phyloP scores from a whole-genome alignment of 2,888 invertebrate genomes.

The Epinotia bilunana region DNA sequence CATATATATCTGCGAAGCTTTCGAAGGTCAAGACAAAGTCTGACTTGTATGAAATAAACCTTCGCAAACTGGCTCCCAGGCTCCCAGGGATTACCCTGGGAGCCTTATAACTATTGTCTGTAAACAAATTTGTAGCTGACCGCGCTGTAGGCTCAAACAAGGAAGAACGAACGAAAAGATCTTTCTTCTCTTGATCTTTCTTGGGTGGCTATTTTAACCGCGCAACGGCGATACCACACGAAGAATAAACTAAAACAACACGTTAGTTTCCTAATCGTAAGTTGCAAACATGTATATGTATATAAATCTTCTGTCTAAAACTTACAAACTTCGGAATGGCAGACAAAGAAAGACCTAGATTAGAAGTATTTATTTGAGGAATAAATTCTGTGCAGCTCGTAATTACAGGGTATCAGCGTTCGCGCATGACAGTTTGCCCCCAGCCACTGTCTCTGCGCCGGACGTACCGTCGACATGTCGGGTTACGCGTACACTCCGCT shows the following conservation, averaged over 20 bases:
- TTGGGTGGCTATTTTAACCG: no score
- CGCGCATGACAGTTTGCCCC: conserved; percentile 28
- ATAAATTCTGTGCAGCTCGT: conserved; percentile 1
- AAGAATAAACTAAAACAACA: no score
- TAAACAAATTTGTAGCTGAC: no score
- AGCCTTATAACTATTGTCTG: no score
- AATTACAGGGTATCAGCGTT: conserved; percentile 34
- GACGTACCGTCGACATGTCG: conserved; percentile 5
- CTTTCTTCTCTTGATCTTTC: no score
- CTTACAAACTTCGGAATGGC: not conserved
- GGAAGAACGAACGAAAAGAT: no score
- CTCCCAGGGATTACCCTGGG: no score
- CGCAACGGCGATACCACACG: no score
- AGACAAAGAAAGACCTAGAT: not conserved
- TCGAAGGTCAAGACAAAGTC: no score
- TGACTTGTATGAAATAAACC: not conserved
- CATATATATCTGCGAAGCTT: not conserved
- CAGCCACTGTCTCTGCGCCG: conserved; percentile 31
- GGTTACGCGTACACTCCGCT: not conserved
- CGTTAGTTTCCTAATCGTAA: no score
- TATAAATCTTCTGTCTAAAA: not conserved
- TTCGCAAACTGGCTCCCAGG: not conserved
- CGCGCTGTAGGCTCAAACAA: no score
- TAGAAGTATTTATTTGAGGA: conserved; percentile 2
- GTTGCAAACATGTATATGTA: not conserved